Percentiles rank a stretch among this genome's conserved stretches.
Evolutionary conservation across 2,888 invertebrate species (phyloP).

Genomic region (Melanargia galathea): DNA sequence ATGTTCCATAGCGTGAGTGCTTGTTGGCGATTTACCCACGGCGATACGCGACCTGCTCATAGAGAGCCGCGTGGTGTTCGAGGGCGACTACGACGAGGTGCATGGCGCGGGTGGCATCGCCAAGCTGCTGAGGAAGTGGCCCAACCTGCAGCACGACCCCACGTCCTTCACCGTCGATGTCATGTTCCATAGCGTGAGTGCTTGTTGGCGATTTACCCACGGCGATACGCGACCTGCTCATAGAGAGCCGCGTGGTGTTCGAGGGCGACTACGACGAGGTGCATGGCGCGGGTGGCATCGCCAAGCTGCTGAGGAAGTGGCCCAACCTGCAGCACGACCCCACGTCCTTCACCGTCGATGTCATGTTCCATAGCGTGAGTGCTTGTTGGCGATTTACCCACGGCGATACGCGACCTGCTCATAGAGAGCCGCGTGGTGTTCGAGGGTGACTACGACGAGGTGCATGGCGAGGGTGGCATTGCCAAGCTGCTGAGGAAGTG

Average conservation of each 20-base stretch:
- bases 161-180: constrained; percentile 86
- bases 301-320: constrained; percentile 54
- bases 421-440: constrained; percentile 54
- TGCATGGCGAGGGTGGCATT: constrained; percentile 53
- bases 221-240: constrained; percentile 56
- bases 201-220: no score
- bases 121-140: constrained; percentile 63
- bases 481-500: constrained; percentile 53
- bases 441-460: constrained; percentile 50
- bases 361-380: constrained; percentile 83
- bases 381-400: no score
- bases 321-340: constrained; percentile 86
- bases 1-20: constrained; percentile 81
- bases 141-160: constrained; percentile 85
- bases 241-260: constrained; percentile 52
- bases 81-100: constrained; percentile 50
- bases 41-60: constrained; percentile 58
- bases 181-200: constrained; percentile 82
- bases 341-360: constrained; percentile 85
- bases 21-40: no score
- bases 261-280: constrained; percentile 52
- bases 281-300: constrained; percentile 51
- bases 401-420: constrained; percentile 54
- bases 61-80: constrained; percentile 51
- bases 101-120: constrained; percentile 52